A percentile compares a stretch with the other conserved stretches of the same genome.
Evolutionary conservation across 2,113 vertebrate species (phyloP).

Genomic region (Phyllostomus hastatus): DNA sequence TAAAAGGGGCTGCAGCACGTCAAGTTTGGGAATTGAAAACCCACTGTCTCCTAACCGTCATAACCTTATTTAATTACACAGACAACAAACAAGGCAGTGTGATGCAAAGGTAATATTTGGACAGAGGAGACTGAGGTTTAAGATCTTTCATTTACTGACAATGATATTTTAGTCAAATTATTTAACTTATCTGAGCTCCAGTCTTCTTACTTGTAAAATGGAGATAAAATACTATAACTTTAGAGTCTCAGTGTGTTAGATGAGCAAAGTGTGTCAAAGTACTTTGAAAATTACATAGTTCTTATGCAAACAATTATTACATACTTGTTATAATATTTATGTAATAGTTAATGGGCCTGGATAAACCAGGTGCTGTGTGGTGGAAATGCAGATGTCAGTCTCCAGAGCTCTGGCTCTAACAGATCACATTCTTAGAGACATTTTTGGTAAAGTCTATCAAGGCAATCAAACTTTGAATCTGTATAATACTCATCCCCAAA

Average conservation of each 20-base stretch:
- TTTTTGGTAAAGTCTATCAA: neutral
- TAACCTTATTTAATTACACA: neutral
- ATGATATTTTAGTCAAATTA: neutral
- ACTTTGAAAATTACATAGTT: neutral
- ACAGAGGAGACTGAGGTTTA: neutral
- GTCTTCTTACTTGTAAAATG: neutral
- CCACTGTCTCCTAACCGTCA: neutral
- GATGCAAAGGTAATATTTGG: neutral
- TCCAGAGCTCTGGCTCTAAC: neutral
- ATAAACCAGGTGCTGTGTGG: neutral
- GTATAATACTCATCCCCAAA: neutral
- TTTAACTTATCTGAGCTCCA: neutral
- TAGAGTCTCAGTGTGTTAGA: neutral
- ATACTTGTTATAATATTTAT: neutral
- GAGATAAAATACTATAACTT: neutral
- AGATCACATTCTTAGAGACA: neutral
- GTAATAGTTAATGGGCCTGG: neutral
- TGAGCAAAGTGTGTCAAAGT: neutral
- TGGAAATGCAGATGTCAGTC: accelerated
- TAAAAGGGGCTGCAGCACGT: accelerated
- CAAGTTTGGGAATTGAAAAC: neutral
- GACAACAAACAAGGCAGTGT: neutral
- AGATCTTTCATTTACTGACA: neutral
- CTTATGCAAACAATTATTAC: neutral
- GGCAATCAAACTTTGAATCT: neutral